Base-by-base conservation (phyloP, 1,140 invertebrate genomes). In the Trigoniulus corallinus region DNA sequence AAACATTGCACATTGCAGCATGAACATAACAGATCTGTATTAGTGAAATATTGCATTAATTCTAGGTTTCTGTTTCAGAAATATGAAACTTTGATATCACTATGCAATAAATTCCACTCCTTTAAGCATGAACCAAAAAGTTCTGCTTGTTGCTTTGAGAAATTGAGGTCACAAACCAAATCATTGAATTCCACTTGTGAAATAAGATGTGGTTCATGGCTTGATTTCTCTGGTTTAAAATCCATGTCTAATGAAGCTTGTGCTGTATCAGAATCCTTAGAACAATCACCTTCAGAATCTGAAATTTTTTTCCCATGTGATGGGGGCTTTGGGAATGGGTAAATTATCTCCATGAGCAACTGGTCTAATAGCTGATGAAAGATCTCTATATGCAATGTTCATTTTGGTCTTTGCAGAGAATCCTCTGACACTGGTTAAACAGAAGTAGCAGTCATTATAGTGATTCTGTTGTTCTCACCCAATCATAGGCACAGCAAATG, bases 401-500 rank as follows among this genome's bases (percentile, higher is more conserved):
- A n/a, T n/a, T n/a, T n/a, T n/a, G 20, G 37, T 39, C 37, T 39
- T 39, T 12, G 37, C 37, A 13, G 37, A 13, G 18, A 39, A 39
- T 39, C 37, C 37, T 39, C 37, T n/a, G n/a, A n/a, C 34, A 23
- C 50, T 52, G 39, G 50, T 47, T 37, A 57, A 20, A 37, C 57
- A 58, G 22, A 58, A 58, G 45, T 56, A 58, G 39, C 52, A 59
- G 50, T 54, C 47, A 22, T 13, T 21, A 4, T 23, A 13, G 43
- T 56, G 50, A 41, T 54, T 48, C 27, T 24, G 52, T n/a, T 44
- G 54, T 53, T 55, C 54, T 23, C 52, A 54, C 57, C 57, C 44
- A 41, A 59, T 46, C 52, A 42, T 55, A 27, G 58, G 54, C 41
- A 56, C 27, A n/a, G 48, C 52, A 57, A 57, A 58, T 24, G 48